These are phyloP conservation scores for Gephyroberyx darwinii DNA, from an alignment of 2,797 vertebrate species.

Conservation along the genomic window DNA sequence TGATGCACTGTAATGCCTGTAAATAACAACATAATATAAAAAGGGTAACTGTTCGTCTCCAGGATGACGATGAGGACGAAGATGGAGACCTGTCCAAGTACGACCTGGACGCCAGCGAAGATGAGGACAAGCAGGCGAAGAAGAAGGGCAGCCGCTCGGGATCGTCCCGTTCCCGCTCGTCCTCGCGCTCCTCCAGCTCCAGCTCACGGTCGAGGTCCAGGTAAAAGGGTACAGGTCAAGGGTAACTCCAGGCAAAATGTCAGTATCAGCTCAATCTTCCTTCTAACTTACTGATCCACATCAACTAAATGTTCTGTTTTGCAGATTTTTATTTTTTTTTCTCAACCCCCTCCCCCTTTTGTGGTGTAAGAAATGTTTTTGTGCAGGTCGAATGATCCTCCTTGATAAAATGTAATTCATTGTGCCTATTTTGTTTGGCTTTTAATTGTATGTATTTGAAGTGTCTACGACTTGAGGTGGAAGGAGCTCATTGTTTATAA, in stretches of 20 bases:
- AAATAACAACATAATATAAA: neutral
- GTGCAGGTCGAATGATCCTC: constrained; percentile 20
- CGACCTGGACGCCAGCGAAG: constrained; percentile 91
- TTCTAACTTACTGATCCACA: constrained; percentile 79
- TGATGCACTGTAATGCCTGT: neutral
- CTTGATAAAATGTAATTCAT: neutral
- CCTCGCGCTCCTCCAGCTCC: constrained; percentile 95
- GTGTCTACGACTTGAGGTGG: neutral
- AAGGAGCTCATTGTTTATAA: constrained; percentile 2
- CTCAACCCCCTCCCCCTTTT: constrained; percentile 24
- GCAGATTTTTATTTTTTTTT: constrained; percentile 54
- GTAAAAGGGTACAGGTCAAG: constrained; percentile 99
- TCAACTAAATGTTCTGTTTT: constrained; percentile 61
- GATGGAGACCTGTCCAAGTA: constrained; percentile 97
- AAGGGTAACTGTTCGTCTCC: neutral
- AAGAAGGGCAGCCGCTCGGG: constrained; percentile 88
- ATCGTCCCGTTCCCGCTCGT: constrained; percentile 92
- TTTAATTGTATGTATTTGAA: neutral
- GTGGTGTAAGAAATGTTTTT: constrained; percentile 17
- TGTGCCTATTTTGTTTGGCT: neutral
- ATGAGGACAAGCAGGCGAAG: constrained; percentile 82
- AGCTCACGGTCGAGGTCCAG: constrained; percentile 99
- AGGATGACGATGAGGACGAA: constrained; percentile 88
- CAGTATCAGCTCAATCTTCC: constrained; percentile 97
- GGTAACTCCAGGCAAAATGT: constrained; percentile 99